Evolutionary conservation across 2,113 vertebrate species (phyloP).

Genomic region (Meriones unguiculatus): DNA sequence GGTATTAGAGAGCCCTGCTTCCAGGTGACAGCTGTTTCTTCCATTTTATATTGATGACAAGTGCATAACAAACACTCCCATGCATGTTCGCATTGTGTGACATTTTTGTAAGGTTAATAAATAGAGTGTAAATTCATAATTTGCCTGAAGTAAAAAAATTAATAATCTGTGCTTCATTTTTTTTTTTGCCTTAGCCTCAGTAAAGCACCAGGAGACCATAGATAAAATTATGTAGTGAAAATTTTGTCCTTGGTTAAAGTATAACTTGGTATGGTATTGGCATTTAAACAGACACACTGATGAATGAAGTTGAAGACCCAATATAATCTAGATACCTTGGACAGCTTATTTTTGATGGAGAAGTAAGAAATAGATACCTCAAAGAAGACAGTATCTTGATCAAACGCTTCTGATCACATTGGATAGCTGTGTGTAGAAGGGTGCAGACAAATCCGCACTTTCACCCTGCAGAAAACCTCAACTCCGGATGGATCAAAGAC

Average conservation of each 20-base stretch:
- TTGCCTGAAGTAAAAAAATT: slow-evolving; percentile 21
- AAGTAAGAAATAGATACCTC: background rate
- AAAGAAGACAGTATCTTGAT: background rate
- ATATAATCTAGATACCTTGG: background rate
- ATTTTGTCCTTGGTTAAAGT: background rate
- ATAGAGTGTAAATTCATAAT: slow-evolving; percentile 4
- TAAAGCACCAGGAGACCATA: slow-evolving; percentile 23
- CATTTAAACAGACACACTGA: background rate
- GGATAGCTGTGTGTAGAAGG: background rate
- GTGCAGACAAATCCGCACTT: background rate
- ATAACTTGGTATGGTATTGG: background rate
- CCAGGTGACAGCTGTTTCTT: background rate
- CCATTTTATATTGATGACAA: background rate
- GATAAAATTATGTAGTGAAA: slow-evolving; percentile 46
- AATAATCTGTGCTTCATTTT: background rate
- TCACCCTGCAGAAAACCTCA: background rate
- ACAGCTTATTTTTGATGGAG: background rate
- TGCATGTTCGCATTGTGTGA: slow-evolving; percentile 46
- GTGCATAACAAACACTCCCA: slow-evolving; percentile 20
- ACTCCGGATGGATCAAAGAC: background rate
- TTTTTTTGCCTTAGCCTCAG: slow-evolving; percentile 31
- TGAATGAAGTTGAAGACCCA: background rate
- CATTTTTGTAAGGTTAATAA: slow-evolving; percentile 60
- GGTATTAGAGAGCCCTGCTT: background rate
- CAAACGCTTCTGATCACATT: background rate